These are phyloP conservation scores for Chaetodon trifasciatus DNA, from an alignment of 2,797 vertebrate species.

Conservation along the genomic window DNA sequence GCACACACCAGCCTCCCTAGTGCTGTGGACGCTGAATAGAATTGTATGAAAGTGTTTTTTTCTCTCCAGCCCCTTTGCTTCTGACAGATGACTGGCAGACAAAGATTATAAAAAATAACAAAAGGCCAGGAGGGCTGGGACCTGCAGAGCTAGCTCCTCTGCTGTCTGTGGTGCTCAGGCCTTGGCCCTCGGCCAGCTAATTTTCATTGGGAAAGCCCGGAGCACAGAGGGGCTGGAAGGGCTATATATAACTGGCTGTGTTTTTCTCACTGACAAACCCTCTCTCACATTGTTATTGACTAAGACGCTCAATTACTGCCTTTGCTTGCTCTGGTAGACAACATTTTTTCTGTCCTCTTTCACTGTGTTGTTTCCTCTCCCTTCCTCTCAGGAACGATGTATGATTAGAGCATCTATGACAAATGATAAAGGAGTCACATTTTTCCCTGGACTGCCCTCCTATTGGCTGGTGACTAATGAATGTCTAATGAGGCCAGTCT, in stretches of 20 bases:
- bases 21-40: conserved; percentile 74
- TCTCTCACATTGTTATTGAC: conserved; percentile 80
- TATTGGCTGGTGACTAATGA: conserved; percentile 73
- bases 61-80: conserved; percentile 63
- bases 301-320: conserved; percentile 74
- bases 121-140: conserved; percentile 79
- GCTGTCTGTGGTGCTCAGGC: conserved; percentile 72
- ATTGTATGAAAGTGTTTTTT: conserved; percentile 66
- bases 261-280: conserved; percentile 79
- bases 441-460: conserved; percentile 50
- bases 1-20: conserved; percentile 71
- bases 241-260: conserved; percentile 82
- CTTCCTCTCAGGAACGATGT: conserved; percentile 48
- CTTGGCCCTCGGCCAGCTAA: conserved; percentile 75
- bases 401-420: conserved; percentile 61
- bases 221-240: conserved; percentile 74
- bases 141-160: conserved; percentile 75
- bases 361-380: conserved; percentile 49
- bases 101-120: conserved; percentile 80
- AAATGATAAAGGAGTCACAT: conserved; percentile 66
- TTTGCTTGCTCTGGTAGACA: conserved; percentile 62
- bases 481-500: conserved; percentile 76
- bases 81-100: conserved; percentile 83
- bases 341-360: conserved; percentile 59
- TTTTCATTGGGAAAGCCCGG: conserved; percentile 83